Base-by-base conservation (phyloP, 2,888 invertebrate species). In the Unio pictorum region DNA sequence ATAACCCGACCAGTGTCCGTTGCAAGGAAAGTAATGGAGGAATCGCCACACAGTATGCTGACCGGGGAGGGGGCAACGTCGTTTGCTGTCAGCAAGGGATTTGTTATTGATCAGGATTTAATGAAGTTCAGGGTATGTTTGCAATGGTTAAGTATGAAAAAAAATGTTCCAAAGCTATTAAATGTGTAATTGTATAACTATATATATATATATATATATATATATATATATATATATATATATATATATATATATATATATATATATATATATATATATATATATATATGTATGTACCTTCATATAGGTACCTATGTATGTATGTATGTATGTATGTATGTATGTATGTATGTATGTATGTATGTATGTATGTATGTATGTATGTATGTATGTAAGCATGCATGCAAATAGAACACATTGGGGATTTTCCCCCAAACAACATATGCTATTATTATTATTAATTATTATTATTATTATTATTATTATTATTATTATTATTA, bases 41-140 rank as follows among this genome's bases (percentile, higher is more conserved):
- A 67, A 23, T 79, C 75, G 30, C 73, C 68, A 20, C 84, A 84
- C 74, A 84, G 74, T 64, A 78, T 84, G 73, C 68, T 84, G 63
- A 77, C 83, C 8, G 82, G 81, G 61, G 69, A 70, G 23, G 84
- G 84, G 28, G 84, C 84, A 1, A 67, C 66, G 30, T 59, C 58
- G 34, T 84, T 84, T 74, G 84, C 84, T 55, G 57, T 67, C 26
- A 55, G 74, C n/a, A 69, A 78, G 34, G 81, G 82, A 3, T 84
- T 83, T 71, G 20, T 55, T 11, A 34, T 67, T 5, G 68, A 73
- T 1, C 62, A 55, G 26, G 28, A 56, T 26, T 45, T 54, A 55
- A 17, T 30, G 34, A 23, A 64, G 11, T 45, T 15, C 45, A 45
- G 8, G 45, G 45, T 45, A 45, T 45, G 45, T 45, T 30, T 45